Evolutionary conservation across 2,113 vertebrate genomes (phyloP).

Genomic region (Tylochromis polylepis): DNA sequence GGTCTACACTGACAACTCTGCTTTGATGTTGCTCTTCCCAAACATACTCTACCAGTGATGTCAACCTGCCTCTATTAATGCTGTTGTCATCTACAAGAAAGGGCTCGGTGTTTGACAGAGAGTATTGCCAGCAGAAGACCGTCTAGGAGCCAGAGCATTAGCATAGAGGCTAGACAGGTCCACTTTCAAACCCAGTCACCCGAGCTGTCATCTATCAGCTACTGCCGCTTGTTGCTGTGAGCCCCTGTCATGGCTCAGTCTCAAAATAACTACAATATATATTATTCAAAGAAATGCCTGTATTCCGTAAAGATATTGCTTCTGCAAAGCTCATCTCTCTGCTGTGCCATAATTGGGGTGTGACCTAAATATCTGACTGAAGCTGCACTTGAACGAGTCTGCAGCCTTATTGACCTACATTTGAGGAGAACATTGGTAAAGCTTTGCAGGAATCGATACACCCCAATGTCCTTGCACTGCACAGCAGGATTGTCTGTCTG

Average conservation of each 20-base stretch:
- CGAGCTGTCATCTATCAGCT: constrained; percentile 51
- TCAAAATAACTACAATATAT: constrained; percentile 52
- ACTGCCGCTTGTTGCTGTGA: constrained; percentile 49
- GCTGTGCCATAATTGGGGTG: constrained; percentile 69
- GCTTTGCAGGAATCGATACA: constrained; percentile 56
- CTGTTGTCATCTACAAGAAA: constrained; percentile 52
- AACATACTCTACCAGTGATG: constrained; percentile 11
- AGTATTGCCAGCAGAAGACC: constrained; percentile 32
- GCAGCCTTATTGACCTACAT: constrained; percentile 73
- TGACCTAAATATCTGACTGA: constrained; percentile 73
- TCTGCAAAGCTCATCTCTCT: constrained; percentile 61
- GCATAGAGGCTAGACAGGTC: constrained; percentile 74
- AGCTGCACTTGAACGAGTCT: constrained; percentile 65
- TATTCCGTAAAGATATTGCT: constrained; percentile 57
- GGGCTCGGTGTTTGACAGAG: not conserved
- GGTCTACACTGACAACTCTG: not conserved
- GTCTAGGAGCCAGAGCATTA: constrained; percentile 67
- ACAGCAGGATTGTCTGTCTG: not conserved
- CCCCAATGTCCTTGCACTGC: constrained; percentile 17
- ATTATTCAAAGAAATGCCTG: constrained; percentile 60
- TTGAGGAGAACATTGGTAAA: constrained; percentile 58
- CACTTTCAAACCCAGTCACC: constrained; percentile 59
- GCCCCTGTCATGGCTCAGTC: constrained; percentile 20
- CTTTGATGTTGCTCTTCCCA: constrained; percentile 2
- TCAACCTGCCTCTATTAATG: constrained; percentile 12